Evolutionary conservation across 2,113 vertebrate species (phyloP).

Genomic region (Carassius carassius): DNA sequence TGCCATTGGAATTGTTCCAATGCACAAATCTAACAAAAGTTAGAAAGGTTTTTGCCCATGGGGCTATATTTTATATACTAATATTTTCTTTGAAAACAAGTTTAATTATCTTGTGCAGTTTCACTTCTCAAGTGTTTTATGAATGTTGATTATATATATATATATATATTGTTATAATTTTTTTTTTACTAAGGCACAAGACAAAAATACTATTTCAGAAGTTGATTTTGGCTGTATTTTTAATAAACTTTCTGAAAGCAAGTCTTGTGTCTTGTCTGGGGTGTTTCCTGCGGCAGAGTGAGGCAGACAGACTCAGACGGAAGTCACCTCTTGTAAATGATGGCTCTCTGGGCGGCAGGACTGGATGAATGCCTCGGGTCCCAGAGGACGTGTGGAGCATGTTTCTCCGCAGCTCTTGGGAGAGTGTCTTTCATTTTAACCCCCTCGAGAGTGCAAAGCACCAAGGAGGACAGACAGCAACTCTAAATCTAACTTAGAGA

Average conservation of each 20-base stretch:
- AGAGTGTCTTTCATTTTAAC: not conserved
- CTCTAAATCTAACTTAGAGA: conserved; percentile 39
- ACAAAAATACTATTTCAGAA: not conserved
- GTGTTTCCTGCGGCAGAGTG: conserved; percentile 20
- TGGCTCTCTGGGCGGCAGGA: conserved; percentile 50
- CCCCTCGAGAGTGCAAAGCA: conserved; percentile 22
- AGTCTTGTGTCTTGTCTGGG: conserved; percentile 63
- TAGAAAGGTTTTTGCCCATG: not conserved
- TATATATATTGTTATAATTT: too few relatives aligned
- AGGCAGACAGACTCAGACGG: conserved; percentile 57
- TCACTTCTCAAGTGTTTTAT: not conserved
- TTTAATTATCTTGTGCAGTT: not conserved
- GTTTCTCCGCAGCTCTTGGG: conserved; percentile 60
- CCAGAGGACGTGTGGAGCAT: conserved; percentile 58
- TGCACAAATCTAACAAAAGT: not conserved
- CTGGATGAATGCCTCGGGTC: conserved; percentile 64
- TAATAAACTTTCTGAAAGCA: conserved; percentile 58
- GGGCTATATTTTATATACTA: too few relatives aligned
- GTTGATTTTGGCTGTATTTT: conserved; percentile 7
- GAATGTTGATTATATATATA: not conserved
- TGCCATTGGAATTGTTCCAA: not conserved
- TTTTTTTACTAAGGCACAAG: not conserved
- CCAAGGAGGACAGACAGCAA: conserved; percentile 13
- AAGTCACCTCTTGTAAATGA: conserved; percentile 56
- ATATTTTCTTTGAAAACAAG: not conserved